Conservation (phyloP, 1,140 invertebrate genomes). For the Anadara kagoshimensis region DNA sequence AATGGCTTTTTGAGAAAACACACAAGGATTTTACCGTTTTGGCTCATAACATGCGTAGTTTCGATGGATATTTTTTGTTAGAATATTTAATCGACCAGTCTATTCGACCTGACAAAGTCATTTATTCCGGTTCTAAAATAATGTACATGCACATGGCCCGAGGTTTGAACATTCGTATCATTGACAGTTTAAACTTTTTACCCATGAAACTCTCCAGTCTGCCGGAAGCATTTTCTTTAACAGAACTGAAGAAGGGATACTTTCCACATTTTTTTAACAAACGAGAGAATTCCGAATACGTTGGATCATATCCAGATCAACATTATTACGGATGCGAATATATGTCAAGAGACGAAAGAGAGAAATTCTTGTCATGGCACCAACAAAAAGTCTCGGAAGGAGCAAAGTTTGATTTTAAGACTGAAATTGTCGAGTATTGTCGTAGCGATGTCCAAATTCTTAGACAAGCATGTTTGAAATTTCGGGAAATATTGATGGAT, state of each 20-base stretch:
- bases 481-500: slow-evolving; percentile 32
- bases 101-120: slow-evolving; percentile 19
- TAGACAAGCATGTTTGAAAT: slow-evolving; percentile 26
- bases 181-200: slow-evolving; percentile 29
- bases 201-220: slow-evolving; percentile 19
- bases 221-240: slow-evolving; percentile 17
- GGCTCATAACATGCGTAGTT: slow-evolving; percentile 27
- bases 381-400: not conserved
- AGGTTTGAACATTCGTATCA: slow-evolving; percentile 20
- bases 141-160: slow-evolving; percentile 20
- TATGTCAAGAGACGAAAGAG: slow-evolving; percentile 15
- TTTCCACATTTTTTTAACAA: slow-evolving; percentile 37
- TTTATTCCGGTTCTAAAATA: slow-evolving; percentile 31
- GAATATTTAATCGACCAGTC: slow-evolving; percentile 27
- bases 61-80: slow-evolving; percentile 28
- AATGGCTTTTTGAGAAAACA: slow-evolving; percentile 8
- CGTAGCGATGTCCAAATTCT: slow-evolving; percentile 39
- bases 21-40: slow-evolving; percentile 21
- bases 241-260: slow-evolving; percentile 22
- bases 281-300: slow-evolving; percentile 22
- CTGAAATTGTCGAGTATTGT: slow-evolving; percentile 26
- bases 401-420: slow-evolving; percentile 28
- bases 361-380: slow-evolving; percentile 14
- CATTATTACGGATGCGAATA: slow-evolving; percentile 24
- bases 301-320: slow-evolving; percentile 12